Percentiles rank a stretch among this genome's conserved stretches.
Conservation (phyloP, 2,797 vertebrate genomes). For the Champsocephalus gunnari region DNA sequence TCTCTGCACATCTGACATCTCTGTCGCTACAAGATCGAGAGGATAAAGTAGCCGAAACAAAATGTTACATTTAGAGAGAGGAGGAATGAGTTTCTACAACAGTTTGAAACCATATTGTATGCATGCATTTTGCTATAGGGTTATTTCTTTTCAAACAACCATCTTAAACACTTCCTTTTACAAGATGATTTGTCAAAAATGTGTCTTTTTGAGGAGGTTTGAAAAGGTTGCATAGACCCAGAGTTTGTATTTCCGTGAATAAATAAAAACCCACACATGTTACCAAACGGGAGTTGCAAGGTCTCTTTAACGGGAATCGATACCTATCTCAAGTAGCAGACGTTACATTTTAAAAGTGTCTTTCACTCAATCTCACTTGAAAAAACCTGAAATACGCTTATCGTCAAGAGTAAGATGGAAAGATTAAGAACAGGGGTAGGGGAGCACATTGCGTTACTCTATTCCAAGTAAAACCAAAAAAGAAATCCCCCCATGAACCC, state of each 20-base stretch:
- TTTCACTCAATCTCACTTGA: neutral
- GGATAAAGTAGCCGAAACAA: constrained; percentile 11
- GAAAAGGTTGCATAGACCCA: constrained; percentile 3
- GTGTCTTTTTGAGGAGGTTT: constrained; percentile 14
- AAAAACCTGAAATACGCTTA: no score
- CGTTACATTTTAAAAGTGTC: neutral
- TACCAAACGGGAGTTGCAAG: neutral
- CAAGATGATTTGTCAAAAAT: neutral
- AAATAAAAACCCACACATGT: neutral
- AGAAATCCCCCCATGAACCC: neutral
- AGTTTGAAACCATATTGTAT: neutral
- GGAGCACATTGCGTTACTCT: neutral
- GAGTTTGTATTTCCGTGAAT: neutral
- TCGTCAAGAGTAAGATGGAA: neutral
- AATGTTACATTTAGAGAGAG: constrained; percentile 34
- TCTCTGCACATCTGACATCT: constrained; percentile 31
- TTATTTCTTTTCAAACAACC: constrained; percentile 1
- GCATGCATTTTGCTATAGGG: neutral
- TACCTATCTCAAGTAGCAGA: neutral
- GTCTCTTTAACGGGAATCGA: no score
- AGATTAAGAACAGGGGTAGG: neutral
- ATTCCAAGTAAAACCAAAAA: no score
- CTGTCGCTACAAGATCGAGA: constrained; percentile 6
- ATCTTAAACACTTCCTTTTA: neutral
- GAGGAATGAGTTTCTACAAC: neutral